Percentiles rank a stretch among this genome's conserved stretches.
Conservation (phyloP, 2,797 vertebrate species). For the Danionella dracula region DNA sequence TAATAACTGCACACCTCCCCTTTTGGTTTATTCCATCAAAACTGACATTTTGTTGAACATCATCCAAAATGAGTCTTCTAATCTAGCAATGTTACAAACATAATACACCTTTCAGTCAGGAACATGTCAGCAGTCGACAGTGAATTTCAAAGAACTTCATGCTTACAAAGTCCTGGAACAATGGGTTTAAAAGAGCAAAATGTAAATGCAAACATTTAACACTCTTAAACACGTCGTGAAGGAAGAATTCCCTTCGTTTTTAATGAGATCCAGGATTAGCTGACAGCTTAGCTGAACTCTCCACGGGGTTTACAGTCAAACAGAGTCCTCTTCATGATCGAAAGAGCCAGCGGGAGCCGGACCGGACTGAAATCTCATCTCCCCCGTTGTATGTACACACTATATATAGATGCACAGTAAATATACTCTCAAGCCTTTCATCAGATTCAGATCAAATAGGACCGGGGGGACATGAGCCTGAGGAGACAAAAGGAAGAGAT, state of each 20-base stretch:
- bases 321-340: constrained; percentile 15
- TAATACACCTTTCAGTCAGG: too few species aligned
- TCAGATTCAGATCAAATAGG: constrained; percentile 35
- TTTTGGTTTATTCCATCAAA: too few species aligned
- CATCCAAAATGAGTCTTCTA: too few species aligned
- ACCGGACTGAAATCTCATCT: constrained; percentile 15
- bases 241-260: constrained; percentile 4
- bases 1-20: too few species aligned
- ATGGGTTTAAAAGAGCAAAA: neutral
- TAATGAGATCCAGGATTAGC: constrained; percentile 30
- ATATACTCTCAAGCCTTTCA: constrained; percentile 36
- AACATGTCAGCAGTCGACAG: neutral
- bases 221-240: neutral
- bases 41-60: too few species aligned
- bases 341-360: constrained; percentile 6
- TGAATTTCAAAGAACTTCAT: neutral
- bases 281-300: constrained; percentile 16
- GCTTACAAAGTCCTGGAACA: too few species aligned
- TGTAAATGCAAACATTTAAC: neutral
- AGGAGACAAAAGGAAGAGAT: constrained; percentile 36
- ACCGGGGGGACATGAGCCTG: constrained; percentile 26
- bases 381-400: constrained; percentile 7
- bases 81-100: neutral
- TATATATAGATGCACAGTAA: constrained; percentile 33
- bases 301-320: constrained; percentile 2